Percentiles rank a stretch among this genome's conserved stretches.
These are phyloP conservation scores for Hypomesus transpacificus DNA, from an alignment of 2,113 vertebrate genomes.

Conservation along the genomic window DNA sequence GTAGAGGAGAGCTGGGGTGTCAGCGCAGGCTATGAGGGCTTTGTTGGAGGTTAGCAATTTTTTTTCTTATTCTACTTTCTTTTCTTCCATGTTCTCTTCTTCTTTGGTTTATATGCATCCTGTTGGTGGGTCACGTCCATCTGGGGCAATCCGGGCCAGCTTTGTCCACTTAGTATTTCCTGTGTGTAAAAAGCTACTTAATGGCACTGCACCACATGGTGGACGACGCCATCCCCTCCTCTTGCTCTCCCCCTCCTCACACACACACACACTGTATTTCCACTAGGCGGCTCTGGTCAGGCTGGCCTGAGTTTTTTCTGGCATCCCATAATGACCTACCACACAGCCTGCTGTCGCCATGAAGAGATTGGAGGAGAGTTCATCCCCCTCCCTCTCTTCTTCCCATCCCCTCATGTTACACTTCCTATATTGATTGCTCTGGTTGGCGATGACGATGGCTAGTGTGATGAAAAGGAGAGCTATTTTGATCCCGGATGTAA, in stretches of 20 bases:
- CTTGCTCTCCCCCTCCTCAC: not conserved
- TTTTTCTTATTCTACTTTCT: not conserved
- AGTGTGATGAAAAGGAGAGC: slow-evolving; percentile 62
- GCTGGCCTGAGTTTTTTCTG: slow-evolving; percentile 47
- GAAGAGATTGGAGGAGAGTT: slow-evolving; percentile 37
- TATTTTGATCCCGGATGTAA: slow-evolving; percentile 68
- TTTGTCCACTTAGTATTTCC: slow-evolving; percentile 65
- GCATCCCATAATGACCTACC: slow-evolving; percentile 61
- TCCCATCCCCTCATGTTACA: slow-evolving; percentile 56
- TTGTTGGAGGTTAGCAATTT: slow-evolving; percentile 52
- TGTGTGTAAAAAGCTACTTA: slow-evolving; percentile 59
- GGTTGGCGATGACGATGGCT: slow-evolving; percentile 55
- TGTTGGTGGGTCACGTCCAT: slow-evolving; percentile 51
- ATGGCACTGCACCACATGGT: slow-evolving; percentile 50
- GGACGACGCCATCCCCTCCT: slow-evolving; percentile 39
- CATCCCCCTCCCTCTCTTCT: slow-evolving; percentile 33
- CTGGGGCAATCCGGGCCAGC: slow-evolving; percentile 49
- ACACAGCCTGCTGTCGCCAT: slow-evolving; percentile 45
- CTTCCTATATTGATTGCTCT: slow-evolving; percentile 70
- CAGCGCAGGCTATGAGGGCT: slow-evolving; percentile 38
- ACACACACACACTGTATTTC: slow-evolving; percentile 6
- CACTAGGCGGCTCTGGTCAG: slow-evolving; percentile 12
- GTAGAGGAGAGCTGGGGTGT: slow-evolving; percentile 55
- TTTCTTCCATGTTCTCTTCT: slow-evolving; percentile 14
- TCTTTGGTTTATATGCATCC: slow-evolving; percentile 49